phyloP scores from a whole-genome alignment of 2,797 vertebrate species.

The Chaetophractus vellerosus region DNA sequence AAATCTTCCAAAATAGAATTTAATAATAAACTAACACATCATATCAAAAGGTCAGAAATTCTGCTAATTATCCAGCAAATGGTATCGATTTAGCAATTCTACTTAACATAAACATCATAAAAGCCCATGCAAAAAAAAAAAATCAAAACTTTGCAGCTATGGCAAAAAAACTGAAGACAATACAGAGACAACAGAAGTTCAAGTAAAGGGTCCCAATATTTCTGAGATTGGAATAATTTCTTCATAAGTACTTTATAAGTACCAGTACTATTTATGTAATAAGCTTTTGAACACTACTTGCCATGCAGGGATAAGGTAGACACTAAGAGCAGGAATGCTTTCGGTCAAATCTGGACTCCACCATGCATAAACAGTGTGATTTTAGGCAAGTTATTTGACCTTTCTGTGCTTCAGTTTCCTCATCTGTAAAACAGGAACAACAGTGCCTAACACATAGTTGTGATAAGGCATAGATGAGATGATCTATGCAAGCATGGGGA shows the following conservation, averaged over 20 bases:
- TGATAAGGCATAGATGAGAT: background rate
- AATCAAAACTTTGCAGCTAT: background rate
- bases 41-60: constrained; percentile 76
- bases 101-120: constrained; percentile 73
- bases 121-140: constrained; percentile 18
- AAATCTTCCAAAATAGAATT: constrained; percentile 72
- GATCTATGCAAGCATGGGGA: background rate
- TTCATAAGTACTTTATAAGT: background rate
- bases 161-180: constrained; percentile 29
- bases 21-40: constrained; percentile 73
- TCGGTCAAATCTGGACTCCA: background rate
- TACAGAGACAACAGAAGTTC: background rate
- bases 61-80: constrained; percentile 72
- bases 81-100: constrained; percentile 75
- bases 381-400: background rate
- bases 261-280: background rate
- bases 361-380: background rate
- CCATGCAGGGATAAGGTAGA: background rate
- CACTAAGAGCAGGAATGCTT: background rate
- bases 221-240: constrained; percentile 25
- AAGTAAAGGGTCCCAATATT: background rate
- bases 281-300: background rate
- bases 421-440: background rate
- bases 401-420: background rate
- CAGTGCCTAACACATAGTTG: background rate